These are phyloP conservation scores for Hirtodrosophila histrioides DNA, from an alignment of 2,888 invertebrate genomes.

Conservation along the genomic window DNA sequence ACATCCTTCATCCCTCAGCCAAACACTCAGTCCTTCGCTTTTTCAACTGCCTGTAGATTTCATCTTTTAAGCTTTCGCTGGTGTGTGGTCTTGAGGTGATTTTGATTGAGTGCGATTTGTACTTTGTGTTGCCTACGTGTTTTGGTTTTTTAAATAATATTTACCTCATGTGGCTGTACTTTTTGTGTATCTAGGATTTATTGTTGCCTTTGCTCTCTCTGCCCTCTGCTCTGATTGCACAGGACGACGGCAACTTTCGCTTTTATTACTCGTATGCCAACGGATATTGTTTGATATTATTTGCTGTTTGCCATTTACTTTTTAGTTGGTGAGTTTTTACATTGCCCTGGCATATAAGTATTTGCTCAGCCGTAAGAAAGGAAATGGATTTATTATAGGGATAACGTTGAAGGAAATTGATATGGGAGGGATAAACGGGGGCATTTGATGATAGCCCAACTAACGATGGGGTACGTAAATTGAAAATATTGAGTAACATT, in stretches of 20 bases:
- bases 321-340: constrained; percentile 39
- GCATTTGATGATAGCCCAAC: constrained; percentile 18
- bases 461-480: constrained; percentile 4
- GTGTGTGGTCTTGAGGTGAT: constrained; percentile 67
- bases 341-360: constrained; percentile 24
- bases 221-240: constrained; percentile 62
- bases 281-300: constrained; percentile 72
- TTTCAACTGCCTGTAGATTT: constrained; percentile 42
- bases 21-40: constrained; percentile 8
- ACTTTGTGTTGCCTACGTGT: constrained; percentile 75
- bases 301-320: constrained; percentile 64
- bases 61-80: constrained; percentile 62
- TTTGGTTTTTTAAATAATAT: constrained; percentile 77
- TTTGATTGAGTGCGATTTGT: constrained; percentile 79
- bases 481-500: constrained; percentile 1
- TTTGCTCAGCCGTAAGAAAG: constrained; percentile 52
- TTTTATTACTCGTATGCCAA: constrained; percentile 52
- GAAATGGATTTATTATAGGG: constrained; percentile 50
- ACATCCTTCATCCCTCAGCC: constrained; percentile 8
- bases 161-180: constrained; percentile 62
- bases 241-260: constrained; percentile 50
- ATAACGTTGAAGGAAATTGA: constrained; percentile 49
- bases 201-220: constrained; percentile 53
- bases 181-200: constrained; percentile 56
- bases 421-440: constrained; percentile 18